Evolutionary conservation across 2,113 vertebrate genomes (phyloP), one percentile per base, ranked within the genome.

Genomic region (Megaleporinus macrocephalus): DNA sequence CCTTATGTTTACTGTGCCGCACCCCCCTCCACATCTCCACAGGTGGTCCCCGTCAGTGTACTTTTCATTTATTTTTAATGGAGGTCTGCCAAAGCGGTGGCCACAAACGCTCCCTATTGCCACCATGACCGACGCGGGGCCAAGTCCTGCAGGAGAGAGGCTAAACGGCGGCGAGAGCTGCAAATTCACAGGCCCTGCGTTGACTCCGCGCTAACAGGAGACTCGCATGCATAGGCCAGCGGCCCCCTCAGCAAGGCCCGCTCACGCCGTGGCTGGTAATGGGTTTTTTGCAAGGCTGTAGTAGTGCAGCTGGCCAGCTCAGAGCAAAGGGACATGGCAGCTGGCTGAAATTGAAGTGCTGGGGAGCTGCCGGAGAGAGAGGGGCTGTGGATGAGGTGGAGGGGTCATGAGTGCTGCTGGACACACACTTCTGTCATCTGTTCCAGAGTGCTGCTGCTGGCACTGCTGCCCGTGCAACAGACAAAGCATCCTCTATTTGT

Each of bases 61-160:
- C 87, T 68, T 79, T 85, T 87, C 84, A 88, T 88, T 84, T 85
- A 85, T 85, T 80, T 84, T 85, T 85, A 88, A 87, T 83, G 65
- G 73, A 53, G 47, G 71, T 57, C 83, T 65, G 74, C 78, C 77
- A 66, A n/a, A 76, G 53, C 20, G n/a, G 24, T n/a, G 57, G 66
- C 66, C 78, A 73, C 79, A 81, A 81, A 75, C 47, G 13, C 51
- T 59, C 49, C 74, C 80, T 36, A 24, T 57, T 68, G 59, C 73
- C 71, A n/a, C 27, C 14, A 30, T 30, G 66, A 55, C 47, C 22
- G 24, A 53, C 27, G 33, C n/a, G 53, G 27, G 80, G 33, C 76
- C 61, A 73, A 33, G 78, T 36, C 74, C 69, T 68, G 22, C 44
- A 4, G 29, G 41, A 20, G 51, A 55, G 68, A 79, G 55, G n/a